phyloP scores from a whole-genome alignment of 2,797 vertebrate species.

The Sebastes aleutianus region DNA sequence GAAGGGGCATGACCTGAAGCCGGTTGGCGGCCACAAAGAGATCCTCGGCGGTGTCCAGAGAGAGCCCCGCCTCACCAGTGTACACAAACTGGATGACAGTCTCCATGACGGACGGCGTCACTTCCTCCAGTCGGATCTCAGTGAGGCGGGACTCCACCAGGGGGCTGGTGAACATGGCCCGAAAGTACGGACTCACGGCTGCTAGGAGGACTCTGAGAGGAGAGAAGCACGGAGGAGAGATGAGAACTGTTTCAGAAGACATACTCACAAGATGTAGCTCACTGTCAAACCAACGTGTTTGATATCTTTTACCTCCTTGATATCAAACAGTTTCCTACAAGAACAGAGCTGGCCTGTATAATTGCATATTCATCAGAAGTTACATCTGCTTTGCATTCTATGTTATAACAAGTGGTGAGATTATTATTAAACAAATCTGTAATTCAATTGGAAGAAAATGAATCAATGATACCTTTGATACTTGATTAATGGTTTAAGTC shows the following conservation, averaged over 20 bases:
- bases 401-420: neutral
- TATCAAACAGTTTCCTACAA: neutral
- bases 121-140: slow-evolving; percentile 85
- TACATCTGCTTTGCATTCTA: neutral
- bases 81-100: slow-evolving; percentile 86
- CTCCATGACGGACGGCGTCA: slow-evolving; percentile 84
- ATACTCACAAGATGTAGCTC: neutral
- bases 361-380: neutral
- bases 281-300: neutral
- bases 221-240: neutral
- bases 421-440: neutral
- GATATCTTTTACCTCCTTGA: neutral
- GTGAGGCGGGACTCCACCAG: slow-evolving; percentile 85
- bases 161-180: slow-evolving; percentile 87
- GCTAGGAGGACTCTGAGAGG: slow-evolving; percentile 83
- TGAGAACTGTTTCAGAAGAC: neutral
- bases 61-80: slow-evolving; percentile 83
- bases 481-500: neutral
- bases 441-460: neutral
- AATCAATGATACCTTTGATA: neutral
- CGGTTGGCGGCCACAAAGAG: slow-evolving; percentile 86
- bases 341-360: neutral
- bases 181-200: slow-evolving; percentile 87
- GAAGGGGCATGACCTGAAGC: slow-evolving; percentile 86
- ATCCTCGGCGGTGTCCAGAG: slow-evolving; percentile 84